These are phyloP conservation scores for Tetrapedia diversipes DNA, from an alignment of 2,888 invertebrate species.

Conservation along the genomic window DNA sequence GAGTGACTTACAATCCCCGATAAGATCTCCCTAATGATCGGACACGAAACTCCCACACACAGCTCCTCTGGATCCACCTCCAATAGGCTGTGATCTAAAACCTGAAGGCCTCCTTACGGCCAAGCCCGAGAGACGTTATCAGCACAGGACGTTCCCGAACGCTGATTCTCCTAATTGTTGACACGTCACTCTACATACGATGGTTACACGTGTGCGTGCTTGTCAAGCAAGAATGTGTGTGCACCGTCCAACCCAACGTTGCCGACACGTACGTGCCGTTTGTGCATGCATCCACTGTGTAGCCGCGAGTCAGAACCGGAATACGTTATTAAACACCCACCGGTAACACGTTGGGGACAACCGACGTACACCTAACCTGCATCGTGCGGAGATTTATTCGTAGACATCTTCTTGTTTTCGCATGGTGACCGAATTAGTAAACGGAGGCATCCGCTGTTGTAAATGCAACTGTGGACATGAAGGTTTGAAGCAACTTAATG, in stretches of 20 bases:
- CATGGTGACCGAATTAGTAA: not conserved
- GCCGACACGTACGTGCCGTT: conserved; percentile 22
- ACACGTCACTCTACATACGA: conserved; percentile 72
- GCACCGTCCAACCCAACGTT: conserved; percentile 22
- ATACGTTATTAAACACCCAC: conserved; percentile 71
- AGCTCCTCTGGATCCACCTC: conserved; percentile 51
- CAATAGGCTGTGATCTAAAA: conserved; percentile 64
- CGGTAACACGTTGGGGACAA: conserved; percentile 48
- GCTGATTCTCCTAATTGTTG: conserved; percentile 81
- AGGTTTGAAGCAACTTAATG: no score
- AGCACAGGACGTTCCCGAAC: conserved; percentile 73
- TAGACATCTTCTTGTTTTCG: conserved; percentile 21
- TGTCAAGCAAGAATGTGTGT: conserved; percentile 36
- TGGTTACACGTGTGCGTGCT: conserved; percentile 56
- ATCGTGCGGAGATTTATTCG: conserved; percentile 25
- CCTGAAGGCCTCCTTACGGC: conserved; percentile 50
- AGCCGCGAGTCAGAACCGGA: conserved; percentile 65
- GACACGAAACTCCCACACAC: conserved; percentile 80
- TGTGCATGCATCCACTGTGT: conserved; percentile 38
- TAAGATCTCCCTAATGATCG: conserved; percentile 81
- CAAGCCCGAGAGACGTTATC: conserved; percentile 74
- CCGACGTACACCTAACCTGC: conserved; percentile 32
- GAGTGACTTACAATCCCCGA: conserved; percentile 80
- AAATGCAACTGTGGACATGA: no score
- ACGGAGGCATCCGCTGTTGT: no score